Base-by-base conservation (phyloP, 2,797 vertebrate genomes). In the Coranthus polyacanthus region DNA sequence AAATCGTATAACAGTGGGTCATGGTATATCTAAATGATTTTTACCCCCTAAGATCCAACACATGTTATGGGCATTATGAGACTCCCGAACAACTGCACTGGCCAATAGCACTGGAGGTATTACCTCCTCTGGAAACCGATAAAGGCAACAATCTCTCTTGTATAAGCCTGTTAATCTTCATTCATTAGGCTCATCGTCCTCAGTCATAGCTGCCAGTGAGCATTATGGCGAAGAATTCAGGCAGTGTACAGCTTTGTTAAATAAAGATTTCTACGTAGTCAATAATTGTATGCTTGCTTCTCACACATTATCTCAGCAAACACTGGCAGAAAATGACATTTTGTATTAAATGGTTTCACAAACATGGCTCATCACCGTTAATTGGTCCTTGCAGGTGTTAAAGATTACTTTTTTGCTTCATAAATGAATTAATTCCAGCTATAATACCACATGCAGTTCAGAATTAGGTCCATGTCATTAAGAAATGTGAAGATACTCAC, bases 101-200 rank as follows among this genome's bases (percentile, higher is more conserved):
- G 45, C 72, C n/a, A 39, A 16, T 26, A 70, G 34, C 55, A 55
- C 34, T 58, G 17, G 10, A 51, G 15, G 21, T 43, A 53, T 68
- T 59, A 64, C 51, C 57, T 72, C n/a, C 22, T 41, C 36, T 67
- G 50, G 49, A 76, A 63, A 53, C 12, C 68, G 18, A 84, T 68
- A 58, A 85, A 78, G 29, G 37, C 46, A 49, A 34, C 63, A 44
- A 45, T 70, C 44, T 73, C 29, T 17, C 39, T 54, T 67, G 68
- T 71, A 66, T 73, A 81, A 82, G 41, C 65, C 58, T 41, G 62
- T 44, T 84, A 79, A 88, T 81, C 68, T 69, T 29, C 45, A 61
- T 43, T 78, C 66, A 82, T 79, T 84, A 74, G 45, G 54, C 46
- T 56, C 76, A 62, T 75, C 29, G 13, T 78, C 62, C 50, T 70